A percentile compares a stretch with the other conserved stretches of the same genome.
Conservation (phyloP, 2,888 invertebrate genomes). For the Epistrophe grossulariae region DNA sequence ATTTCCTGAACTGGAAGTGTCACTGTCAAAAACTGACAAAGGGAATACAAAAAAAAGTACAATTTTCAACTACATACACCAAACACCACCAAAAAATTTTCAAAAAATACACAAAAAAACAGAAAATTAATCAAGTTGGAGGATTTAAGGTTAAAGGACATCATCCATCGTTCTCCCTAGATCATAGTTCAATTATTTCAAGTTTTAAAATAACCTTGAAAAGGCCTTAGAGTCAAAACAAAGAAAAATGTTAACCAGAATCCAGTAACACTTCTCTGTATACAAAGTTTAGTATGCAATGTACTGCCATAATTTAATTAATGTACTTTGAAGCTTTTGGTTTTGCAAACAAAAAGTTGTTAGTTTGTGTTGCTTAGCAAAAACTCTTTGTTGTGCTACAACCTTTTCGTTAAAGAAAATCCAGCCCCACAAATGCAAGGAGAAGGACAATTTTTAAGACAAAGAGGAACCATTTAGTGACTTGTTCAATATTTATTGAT, state of each 20-base stretch:
- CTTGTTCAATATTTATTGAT: constrained; percentile 2
- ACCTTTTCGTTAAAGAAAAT: constrained; percentile 4
- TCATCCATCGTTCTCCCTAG: background rate
- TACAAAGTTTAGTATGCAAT: constrained; percentile 30
- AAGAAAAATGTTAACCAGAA: constrained; percentile 15
- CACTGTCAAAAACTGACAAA: constrained; percentile 36
- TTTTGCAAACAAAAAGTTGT: constrained; percentile 26
- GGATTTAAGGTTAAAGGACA: constrained; percentile 44
- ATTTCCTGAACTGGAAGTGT: constrained; percentile 13
- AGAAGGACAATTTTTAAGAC: constrained; percentile 32
- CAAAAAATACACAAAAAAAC: constrained; percentile 41
- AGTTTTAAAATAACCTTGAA: background rate
- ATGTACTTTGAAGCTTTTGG: constrained; percentile 9
- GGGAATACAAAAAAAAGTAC: constrained; percentile 17
- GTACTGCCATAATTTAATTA: constrained; percentile 62
- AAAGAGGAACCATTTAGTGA: background rate
- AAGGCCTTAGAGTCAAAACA: background rate
- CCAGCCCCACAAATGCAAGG: constrained; percentile 6
- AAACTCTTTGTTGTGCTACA: constrained; percentile 57
- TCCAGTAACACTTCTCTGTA: background rate
- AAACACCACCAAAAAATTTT: constrained; percentile 44
- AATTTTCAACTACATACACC: constrained; percentile 39
- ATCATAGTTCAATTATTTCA: background rate
- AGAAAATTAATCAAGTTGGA: background rate
- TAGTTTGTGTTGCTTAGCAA: constrained; percentile 69